Percentiles rank a stretch among this genome's conserved stretches.
Conservation (phyloP, 2,888 invertebrate species). For the Pantelozetes paolii region DNA sequence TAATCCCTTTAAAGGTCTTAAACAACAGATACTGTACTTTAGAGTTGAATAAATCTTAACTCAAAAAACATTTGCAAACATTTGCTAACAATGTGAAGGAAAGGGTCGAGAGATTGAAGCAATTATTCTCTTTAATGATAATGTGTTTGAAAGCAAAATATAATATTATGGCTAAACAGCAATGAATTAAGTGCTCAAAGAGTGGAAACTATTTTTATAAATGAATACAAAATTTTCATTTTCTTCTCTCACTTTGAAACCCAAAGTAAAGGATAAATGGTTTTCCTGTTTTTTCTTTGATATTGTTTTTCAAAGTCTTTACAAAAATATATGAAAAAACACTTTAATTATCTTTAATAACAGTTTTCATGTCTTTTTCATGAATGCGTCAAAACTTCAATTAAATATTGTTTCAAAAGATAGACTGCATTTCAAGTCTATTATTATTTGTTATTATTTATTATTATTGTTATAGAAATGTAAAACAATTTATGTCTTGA, state of each 20-base stretch:
- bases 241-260: background rate
- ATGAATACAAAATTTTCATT: background rate
- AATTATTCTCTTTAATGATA: background rate
- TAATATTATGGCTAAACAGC: background rate
- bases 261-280: background rate
- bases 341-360: slow-evolving; percentile 13
- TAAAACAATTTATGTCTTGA: background rate
- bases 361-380: background rate
- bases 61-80: background rate
- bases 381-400: background rate
- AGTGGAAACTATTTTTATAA: background rate
- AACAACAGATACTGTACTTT: background rate
- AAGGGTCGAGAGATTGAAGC: background rate
- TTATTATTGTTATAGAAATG: background rate
- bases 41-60: too few relatives aligned
- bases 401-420: background rate
- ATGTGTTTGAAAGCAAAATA: background rate
- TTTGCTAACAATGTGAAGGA: background rate
- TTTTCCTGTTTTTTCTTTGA: background rate
- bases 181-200: slow-evolving; percentile 3
- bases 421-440: background rate
- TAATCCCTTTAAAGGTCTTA: background rate
- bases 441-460: too few relatives aligned
- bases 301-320: background rate
- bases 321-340: background rate